Evolutionary conservation across 2,113 vertebrate genomes (phyloP).

Genomic region (Corvus cornix): DNA sequence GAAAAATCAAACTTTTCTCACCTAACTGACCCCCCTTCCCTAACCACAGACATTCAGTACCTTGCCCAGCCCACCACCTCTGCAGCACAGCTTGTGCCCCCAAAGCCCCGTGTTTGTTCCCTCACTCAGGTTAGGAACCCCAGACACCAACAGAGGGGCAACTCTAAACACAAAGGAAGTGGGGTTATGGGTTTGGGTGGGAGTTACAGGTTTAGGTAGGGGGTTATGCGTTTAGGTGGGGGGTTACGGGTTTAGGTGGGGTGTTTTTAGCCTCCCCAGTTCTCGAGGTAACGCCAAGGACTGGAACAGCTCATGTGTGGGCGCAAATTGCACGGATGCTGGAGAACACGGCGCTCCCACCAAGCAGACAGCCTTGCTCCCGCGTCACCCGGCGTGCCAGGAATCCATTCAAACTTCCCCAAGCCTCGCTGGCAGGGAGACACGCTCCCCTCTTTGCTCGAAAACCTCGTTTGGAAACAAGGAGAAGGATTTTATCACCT

Average conservation of each 20-base stretch:
- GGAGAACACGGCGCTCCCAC: conserved; percentile 18
- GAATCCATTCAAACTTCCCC: conserved; percentile 7
- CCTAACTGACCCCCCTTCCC: not conserved
- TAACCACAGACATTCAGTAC: not conserved
- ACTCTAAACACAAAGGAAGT: not conserved
- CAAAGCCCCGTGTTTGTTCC: not conserved
- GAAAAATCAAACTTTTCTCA: not conserved
- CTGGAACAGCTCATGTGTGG: conserved; percentile 51
- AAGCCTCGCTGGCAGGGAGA: not conserved
- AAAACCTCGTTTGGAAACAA: accelerated
- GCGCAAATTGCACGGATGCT: conserved; percentile 41
- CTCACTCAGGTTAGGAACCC: not conserved
- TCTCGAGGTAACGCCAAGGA: not conserved
- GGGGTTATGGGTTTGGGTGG: not conserved
- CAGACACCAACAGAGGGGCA: not conserved
- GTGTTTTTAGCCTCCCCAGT: not conserved
- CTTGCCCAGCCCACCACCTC: not conserved
- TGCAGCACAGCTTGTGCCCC: accelerated
- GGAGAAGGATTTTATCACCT: accelerated
- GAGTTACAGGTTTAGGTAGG: too few relatives aligned
- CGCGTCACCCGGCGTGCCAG: not conserved
- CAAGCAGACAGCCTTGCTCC: not conserved
- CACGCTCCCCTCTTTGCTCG: not conserved
- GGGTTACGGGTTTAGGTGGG: not conserved
- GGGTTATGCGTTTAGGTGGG: not conserved